These are phyloP conservation scores for Thomomys bottae DNA, from an alignment of 2,113 vertebrate genomes.

Conservation along the genomic window DNA sequence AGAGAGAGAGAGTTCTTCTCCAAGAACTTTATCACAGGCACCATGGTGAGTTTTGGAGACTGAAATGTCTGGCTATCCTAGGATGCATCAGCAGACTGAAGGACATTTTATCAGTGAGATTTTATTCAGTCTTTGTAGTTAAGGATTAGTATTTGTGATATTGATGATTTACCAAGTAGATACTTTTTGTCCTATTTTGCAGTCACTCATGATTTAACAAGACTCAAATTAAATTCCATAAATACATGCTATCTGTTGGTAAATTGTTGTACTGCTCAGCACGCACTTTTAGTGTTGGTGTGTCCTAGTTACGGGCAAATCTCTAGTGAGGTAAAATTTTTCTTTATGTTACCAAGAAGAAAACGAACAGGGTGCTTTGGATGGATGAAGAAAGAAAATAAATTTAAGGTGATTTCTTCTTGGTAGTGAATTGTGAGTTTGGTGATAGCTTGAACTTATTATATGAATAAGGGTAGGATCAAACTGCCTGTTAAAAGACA, in stretches of 20 bases:
- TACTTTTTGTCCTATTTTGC: background rate
- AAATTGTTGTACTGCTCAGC: background rate
- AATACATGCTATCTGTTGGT: background rate
- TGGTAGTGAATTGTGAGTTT: background rate
- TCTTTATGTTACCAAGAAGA: background rate
- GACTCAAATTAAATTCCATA: background rate
- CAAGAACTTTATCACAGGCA: background rate
- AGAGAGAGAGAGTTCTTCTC: too few relatives aligned
- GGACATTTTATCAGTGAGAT: background rate
- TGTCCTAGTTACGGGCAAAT: background rate
- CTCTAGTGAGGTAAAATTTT: background rate
- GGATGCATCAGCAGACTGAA: background rate
- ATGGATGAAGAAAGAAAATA: background rate
- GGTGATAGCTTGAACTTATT: background rate
- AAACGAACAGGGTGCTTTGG: background rate
- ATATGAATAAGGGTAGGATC: background rate
- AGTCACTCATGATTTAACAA: background rate
- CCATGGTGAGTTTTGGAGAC: background rate
- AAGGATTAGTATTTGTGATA: background rate
- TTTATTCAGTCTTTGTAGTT: background rate
- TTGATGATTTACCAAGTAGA: background rate
- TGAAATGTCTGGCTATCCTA: background rate
- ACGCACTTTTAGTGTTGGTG: accelerated
- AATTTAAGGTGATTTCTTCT: background rate
- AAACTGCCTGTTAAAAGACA: too few relatives aligned